A percentile compares a stretch with the other conserved stretches of the same genome.
phyloP scores from a whole-genome alignment of 2,888 invertebrate genomes.

The Drosophila anomalata region DNA sequence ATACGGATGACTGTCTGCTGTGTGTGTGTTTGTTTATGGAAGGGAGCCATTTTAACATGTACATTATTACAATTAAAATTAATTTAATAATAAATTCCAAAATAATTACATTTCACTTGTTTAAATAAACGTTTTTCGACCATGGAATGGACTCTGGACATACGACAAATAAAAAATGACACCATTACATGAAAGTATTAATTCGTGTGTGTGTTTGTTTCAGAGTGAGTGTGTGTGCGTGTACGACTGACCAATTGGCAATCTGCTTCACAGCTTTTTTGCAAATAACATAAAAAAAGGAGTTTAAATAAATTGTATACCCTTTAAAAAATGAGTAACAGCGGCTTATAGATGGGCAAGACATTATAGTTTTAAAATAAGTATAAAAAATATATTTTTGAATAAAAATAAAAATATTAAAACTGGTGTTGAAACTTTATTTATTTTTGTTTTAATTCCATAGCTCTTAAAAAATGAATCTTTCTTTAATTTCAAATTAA shows the following conservation, averaged over 20 bases:
- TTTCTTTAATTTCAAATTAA: not conserved
- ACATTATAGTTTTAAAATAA: not conserved
- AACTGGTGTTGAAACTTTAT: not conserved
- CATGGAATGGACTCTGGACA: slow-evolving; percentile 35
- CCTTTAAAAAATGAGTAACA: not conserved
- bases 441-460: not conserved
- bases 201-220: slow-evolving; percentile 7
- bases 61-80: slow-evolving; percentile 81
- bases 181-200: slow-evolving; percentile 30
- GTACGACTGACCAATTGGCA: slow-evolving; percentile 42
- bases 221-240: slow-evolving; percentile 5
- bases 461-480: too few relatives aligned
- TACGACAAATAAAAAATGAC: slow-evolving; percentile 15
- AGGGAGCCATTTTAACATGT: slow-evolving; percentile 65
- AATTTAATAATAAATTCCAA: slow-evolving; percentile 82
- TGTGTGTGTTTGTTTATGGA: slow-evolving; percentile 21
- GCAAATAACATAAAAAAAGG: slow-evolving; percentile 25
- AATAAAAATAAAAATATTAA: not conserved
- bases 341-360: not conserved
- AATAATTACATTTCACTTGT: slow-evolving; percentile 80
- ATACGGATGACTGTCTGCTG: slow-evolving; percentile 20
- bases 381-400: not conserved
- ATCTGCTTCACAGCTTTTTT: slow-evolving; percentile 42
- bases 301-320: slow-evolving; percentile 35
- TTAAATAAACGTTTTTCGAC: slow-evolving; percentile 68